Conservation (phyloP, 2,888 invertebrate genomes). For the Perizoma flavofasciatum region DNA sequence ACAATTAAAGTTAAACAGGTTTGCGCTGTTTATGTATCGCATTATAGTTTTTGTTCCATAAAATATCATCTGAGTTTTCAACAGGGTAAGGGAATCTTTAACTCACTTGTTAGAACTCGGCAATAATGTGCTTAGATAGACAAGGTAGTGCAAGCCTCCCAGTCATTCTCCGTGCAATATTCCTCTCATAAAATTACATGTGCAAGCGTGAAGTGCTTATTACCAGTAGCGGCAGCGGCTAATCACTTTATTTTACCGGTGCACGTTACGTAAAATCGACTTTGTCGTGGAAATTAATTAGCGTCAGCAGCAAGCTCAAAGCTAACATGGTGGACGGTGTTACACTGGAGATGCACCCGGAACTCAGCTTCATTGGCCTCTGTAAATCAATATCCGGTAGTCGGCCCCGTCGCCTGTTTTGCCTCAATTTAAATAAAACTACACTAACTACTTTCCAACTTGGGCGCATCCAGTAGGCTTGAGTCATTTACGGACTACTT, state of each 20-base stretch:
- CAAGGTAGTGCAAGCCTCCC: constrained; percentile 11
- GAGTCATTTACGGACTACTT: constrained; percentile 6
- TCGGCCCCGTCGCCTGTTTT: constrained; percentile 55
- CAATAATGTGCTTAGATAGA: constrained; percentile 11
- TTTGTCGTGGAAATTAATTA: constrained; percentile 65
- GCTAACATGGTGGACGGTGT: constrained; percentile 54
- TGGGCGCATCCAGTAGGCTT: constrained; percentile 32
- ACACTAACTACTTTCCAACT: constrained; percentile 52
- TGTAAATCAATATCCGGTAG: constrained; percentile 81
- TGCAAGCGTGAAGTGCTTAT: constrained; percentile 21
- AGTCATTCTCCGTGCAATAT: constrained; percentile 19
- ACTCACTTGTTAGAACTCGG: constrained; percentile 1
- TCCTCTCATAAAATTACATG: constrained; percentile 14
- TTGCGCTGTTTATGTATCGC: too few relatives aligned
- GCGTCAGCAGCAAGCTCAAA: constrained; percentile 59
- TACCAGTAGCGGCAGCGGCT: constrained; percentile 23
- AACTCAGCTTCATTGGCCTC: constrained; percentile 62
- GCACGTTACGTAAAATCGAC: constrained; percentile 36
- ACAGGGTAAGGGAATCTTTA: not conserved
- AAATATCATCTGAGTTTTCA: too few relatives aligned
- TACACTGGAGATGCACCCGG: constrained; percentile 43
- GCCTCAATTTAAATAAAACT: constrained; percentile 47
- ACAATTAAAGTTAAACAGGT: too few relatives aligned
- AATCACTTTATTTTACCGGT: constrained; percentile 34
- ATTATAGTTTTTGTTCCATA: too few relatives aligned